Conservation (phyloP, 2,113 vertebrate species). For the Drymodes brunneopygia region DNA sequence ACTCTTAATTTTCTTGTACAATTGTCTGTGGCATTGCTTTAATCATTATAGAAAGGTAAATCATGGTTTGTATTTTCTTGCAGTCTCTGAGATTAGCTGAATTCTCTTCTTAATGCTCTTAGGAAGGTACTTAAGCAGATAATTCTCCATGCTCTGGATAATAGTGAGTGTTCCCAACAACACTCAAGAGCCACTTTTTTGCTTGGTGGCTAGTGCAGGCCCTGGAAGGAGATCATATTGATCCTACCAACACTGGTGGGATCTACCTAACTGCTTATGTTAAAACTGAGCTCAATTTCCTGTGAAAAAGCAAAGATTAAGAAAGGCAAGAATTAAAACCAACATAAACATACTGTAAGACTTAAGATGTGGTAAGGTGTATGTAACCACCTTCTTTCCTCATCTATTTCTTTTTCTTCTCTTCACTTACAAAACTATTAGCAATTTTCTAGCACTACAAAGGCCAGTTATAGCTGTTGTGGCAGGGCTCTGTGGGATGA, state of each 20-base stretch:
- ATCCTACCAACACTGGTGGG: accelerated
- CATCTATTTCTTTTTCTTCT: neutral
- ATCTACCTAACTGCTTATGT: neutral
- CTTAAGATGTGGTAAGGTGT: neutral
- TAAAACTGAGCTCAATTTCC: neutral
- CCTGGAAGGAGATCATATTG: neutral
- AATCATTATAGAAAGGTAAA: neutral
- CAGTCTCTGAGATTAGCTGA: neutral
- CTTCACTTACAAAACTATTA: neutral
- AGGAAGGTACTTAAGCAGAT: neutral
- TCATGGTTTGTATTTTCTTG: neutral
- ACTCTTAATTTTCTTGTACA: neutral
- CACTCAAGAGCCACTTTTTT: neutral
- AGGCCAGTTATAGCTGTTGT: neutral
- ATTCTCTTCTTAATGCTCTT: neutral
- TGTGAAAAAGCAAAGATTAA: neutral
- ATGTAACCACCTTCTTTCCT: neutral
- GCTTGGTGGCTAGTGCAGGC: neutral
- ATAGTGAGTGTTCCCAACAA: neutral
- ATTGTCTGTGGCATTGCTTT: neutral
- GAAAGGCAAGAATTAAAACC: neutral
- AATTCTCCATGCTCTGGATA: neutral
- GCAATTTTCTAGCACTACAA: neutral
- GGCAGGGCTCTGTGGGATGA: neutral
- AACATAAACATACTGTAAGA: neutral